phyloP scores from a whole-genome alignment of 2,113 vertebrate genomes.

The Nerophis ophidion region DNA sequence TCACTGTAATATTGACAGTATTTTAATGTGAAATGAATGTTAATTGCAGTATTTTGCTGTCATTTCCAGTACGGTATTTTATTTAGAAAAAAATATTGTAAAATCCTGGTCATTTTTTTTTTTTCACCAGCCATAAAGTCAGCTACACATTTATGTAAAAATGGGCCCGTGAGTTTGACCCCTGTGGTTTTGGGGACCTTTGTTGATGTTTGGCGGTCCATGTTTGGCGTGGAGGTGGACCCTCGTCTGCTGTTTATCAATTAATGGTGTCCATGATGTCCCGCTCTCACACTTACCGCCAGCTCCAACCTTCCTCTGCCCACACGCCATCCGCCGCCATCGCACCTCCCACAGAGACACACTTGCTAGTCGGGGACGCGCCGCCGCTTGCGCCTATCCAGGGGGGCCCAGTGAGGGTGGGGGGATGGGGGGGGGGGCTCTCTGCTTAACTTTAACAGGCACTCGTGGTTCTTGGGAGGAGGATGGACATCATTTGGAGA shows the following conservation, averaged over 20 bases:
- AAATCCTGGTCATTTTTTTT: background rate
- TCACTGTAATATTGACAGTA: too few relatives aligned
- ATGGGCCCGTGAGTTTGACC: background rate
- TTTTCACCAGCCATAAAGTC: too few relatives aligned
- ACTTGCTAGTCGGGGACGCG: conserved; percentile 62
- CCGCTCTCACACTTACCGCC: conserved; percentile 64
- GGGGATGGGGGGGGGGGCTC: background rate
- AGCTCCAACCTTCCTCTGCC: conserved; percentile 67
- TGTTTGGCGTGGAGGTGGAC: background rate
- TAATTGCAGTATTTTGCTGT: too few relatives aligned
- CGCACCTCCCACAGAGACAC: conserved; percentile 69
- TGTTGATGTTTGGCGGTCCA: too few relatives aligned
- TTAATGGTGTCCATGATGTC: conserved; percentile 63
- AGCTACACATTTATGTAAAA: too few relatives aligned
- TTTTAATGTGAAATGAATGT: too few relatives aligned
- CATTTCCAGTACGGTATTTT: too few relatives aligned
- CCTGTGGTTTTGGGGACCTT: too few relatives aligned
- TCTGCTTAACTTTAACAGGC: conserved; percentile 58
- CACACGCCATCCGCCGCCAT: conserved; percentile 68
- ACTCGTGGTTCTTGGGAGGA: conserved; percentile 36
- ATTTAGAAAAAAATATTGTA: too few relatives aligned
- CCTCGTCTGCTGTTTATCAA: conserved; percentile 59
- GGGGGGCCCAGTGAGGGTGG: conserved; percentile 18
- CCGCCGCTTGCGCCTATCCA: conserved; percentile 64
- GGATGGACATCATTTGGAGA: too few relatives aligned